These are phyloP conservation scores for Amblyornis subalaris DNA, from an alignment of 2,113 vertebrate genomes.

Conservation along the genomic window DNA sequence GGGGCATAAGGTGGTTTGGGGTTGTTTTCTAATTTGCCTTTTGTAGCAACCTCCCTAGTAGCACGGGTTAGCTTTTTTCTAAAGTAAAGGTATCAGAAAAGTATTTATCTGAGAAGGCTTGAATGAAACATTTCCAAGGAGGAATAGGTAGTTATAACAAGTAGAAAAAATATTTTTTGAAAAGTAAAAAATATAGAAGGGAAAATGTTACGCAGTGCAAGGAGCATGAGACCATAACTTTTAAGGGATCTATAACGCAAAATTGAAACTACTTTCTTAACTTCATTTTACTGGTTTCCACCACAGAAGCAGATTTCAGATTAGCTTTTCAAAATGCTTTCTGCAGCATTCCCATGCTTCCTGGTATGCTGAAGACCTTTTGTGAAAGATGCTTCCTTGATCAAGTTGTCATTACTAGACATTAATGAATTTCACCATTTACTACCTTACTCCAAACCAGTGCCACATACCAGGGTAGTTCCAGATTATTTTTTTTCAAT, in stretches of 20 bases:
- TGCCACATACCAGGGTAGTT: neutral
- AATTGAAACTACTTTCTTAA: neutral
- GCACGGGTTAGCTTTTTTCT: neutral
- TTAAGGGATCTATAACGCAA: neutral
- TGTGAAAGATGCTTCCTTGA: neutral
- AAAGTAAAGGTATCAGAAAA: neutral
- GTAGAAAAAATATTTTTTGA: neutral
- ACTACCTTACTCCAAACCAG: neutral
- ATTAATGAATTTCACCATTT: neutral
- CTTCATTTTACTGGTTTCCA: neutral
- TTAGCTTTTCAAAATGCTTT: neutral
- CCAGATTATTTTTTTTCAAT: neutral
- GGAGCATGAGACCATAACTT: neutral
- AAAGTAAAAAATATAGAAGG: neutral
- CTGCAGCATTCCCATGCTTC: neutral
- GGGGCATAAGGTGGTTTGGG: neutral
- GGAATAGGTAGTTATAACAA: neutral
- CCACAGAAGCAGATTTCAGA: neutral
- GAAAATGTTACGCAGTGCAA: neutral
- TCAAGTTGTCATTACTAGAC: neutral
- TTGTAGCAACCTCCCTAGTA: neutral
- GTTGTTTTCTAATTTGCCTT: neutral
- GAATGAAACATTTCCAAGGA: neutral
- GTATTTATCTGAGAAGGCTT: neutral
- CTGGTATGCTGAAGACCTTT: neutral